These are phyloP conservation scores for Sebastes reedi DNA, from an alignment of 2,797 vertebrate genomes.

Conservation along the genomic window DNA sequence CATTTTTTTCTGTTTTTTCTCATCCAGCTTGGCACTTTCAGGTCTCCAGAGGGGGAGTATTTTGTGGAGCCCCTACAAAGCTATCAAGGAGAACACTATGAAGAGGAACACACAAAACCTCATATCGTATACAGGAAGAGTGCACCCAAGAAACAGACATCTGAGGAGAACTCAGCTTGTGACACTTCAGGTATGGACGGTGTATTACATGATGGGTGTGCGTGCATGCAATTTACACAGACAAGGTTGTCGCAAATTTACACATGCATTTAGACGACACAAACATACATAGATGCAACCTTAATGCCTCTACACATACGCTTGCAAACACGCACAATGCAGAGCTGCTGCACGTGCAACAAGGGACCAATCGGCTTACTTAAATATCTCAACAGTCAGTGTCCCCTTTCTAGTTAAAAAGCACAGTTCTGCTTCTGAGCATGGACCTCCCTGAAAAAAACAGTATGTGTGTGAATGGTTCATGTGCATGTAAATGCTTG, in stretches of 20 bases:
- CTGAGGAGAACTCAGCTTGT: constrained; percentile 80
- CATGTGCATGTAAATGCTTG: neutral
- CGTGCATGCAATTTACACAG: neutral
- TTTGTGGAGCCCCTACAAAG: constrained; percentile 95
- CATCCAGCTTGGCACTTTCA: constrained; percentile 95
- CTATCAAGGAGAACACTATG: constrained; percentile 86
- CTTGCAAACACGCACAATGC: neutral
- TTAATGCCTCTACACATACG: neutral
- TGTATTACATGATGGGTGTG: neutral
- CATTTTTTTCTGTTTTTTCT: constrained; percentile 11
- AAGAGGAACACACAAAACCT: constrained; percentile 96
- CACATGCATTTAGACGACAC: neutral
- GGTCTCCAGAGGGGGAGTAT: constrained; percentile 94
- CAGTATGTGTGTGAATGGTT: constrained; percentile 3
- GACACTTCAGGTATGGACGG: constrained; percentile 89
- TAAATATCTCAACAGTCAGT: constrained; percentile 29
- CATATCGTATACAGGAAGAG: constrained; percentile 93
- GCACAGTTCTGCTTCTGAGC: neutral
- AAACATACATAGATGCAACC: neutral
- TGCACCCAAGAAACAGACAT: constrained; percentile 71
- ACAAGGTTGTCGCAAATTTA: neutral
- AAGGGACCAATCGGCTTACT: constrained; percentile 6
- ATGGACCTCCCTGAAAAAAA: constrained; percentile 17
- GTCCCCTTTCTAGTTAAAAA: constrained; percentile 4
- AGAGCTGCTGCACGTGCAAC: neutral